phyloP scores from a whole-genome alignment of 2,888 invertebrate species.

The Neoitamus cyanurus region DNA sequence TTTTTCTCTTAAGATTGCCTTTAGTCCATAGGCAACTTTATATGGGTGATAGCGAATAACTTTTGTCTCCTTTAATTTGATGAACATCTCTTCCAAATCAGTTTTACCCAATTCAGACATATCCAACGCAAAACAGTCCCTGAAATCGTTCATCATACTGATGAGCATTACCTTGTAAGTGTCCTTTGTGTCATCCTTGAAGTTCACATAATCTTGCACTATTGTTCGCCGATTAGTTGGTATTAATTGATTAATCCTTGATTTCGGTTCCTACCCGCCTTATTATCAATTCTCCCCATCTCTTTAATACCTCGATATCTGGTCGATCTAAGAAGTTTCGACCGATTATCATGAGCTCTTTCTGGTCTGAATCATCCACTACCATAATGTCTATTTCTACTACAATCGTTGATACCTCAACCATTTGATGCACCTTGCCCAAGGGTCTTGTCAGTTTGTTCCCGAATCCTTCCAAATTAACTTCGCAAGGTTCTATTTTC shows the following conservation, averaged over 20 bases:
- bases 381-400: no score
- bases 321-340: not conserved
- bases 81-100: not conserved
- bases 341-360: not conserved
- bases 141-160: not conserved
- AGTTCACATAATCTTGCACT: not conserved
- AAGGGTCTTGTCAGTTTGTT: not conserved
- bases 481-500: not conserved
- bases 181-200: constrained; percentile 14
- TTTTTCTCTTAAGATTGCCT: constrained; percentile 42
- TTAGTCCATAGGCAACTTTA: not conserved
- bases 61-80: constrained; percentile 1
- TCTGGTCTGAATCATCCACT: not conserved
- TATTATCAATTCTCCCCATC: not conserved
- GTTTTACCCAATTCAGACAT: not conserved
- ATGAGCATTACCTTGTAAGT: not conserved
- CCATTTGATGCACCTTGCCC: not conserved
- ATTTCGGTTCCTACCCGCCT: no score
- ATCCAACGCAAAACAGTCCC: not conserved
- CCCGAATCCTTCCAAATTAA: not conserved
- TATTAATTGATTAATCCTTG: no score
- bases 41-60: not conserved
- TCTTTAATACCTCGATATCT: not conserved
- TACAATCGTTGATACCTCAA: not conserved
- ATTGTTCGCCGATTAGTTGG: not conserved